phyloP scores from a whole-genome alignment of 1,140 invertebrate genomes.

The Oedothorax gibbosus region DNA sequence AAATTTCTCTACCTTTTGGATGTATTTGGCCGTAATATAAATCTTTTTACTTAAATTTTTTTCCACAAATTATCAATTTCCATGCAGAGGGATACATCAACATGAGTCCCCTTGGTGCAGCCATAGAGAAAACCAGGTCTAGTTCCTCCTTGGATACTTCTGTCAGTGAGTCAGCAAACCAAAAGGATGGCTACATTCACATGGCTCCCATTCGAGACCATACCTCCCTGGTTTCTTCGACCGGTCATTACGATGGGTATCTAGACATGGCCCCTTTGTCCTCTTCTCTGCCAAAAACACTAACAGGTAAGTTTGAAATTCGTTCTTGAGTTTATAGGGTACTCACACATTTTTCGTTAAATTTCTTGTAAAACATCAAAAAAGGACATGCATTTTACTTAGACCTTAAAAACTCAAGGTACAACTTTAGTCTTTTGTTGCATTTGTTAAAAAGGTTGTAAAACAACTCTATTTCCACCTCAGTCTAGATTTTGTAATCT shows the following conservation, averaged over 20 bases:
- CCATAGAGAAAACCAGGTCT: constrained; percentile 14
- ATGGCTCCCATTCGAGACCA: constrained; percentile 56
- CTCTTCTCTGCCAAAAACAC: constrained; percentile 60
- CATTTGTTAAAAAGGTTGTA: no score
- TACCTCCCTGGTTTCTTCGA: constrained; percentile 13
- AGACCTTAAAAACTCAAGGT: no score
- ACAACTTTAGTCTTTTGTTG: no score
- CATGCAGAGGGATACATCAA: constrained; percentile 70
- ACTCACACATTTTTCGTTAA: neutral
- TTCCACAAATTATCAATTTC: neutral
- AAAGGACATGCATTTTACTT: no score
- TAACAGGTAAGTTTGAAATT: constrained; percentile 26
- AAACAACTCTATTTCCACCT: no score
- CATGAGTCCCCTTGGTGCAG: constrained; percentile 71
- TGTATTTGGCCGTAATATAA: neutral
- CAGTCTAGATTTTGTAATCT: no score
- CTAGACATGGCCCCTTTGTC: constrained; percentile 62
- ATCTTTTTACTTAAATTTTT: neutral
- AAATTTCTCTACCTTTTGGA: neutral
- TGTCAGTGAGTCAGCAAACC: constrained; percentile 28
- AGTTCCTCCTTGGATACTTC: constrained; percentile 28
- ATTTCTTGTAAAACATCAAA: neutral
- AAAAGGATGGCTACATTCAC: constrained; percentile 57
- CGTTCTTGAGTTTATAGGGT: neutral
- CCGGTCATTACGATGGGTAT: constrained; percentile 51